Evolutionary conservation across 2,797 vertebrate species (phyloP).

Genomic region (Brachyalestes nurse): DNA sequence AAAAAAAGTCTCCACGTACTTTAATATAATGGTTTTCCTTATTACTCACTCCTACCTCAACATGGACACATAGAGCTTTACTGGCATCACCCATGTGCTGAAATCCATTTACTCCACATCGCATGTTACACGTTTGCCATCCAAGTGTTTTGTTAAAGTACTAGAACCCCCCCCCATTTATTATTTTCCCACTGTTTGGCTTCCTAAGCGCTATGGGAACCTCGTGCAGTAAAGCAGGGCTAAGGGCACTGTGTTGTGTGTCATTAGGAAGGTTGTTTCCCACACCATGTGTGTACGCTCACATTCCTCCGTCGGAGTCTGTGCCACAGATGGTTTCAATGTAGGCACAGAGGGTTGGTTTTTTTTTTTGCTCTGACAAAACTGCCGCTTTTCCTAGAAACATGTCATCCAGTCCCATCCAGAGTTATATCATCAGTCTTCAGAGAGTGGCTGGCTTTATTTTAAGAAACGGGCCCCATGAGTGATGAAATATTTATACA

Average conservation of each 20-base stretch:
- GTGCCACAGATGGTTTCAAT: constrained; percentile 77
- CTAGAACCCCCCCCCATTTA: constrained; percentile 1
- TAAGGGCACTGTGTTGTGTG: constrained; percentile 58
- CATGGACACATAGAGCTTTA: neutral
- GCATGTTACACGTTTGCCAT: neutral
- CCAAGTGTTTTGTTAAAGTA: neutral
- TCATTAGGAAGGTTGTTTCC: constrained; percentile 62
- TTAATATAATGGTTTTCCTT: neutral
- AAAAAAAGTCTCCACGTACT: neutral
- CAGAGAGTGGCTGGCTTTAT: constrained; percentile 21
- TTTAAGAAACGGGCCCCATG: constrained; percentile 13
- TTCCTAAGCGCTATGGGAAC: constrained; percentile 52
- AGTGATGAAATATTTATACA: constrained; percentile 30
- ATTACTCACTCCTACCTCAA: neutral
- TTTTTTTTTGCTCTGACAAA: constrained; percentile 39
- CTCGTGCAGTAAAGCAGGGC: constrained; percentile 48
- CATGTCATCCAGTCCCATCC: constrained; percentile 20
- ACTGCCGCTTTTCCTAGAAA: constrained; percentile 35
- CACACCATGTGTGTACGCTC: constrained; percentile 60
- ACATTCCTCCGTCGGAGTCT: constrained; percentile 58
- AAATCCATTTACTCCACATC: neutral
- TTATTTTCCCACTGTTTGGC: constrained; percentile 50
- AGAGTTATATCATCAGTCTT: constrained; percentile 22
- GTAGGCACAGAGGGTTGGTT: constrained; percentile 33
- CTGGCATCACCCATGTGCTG: neutral